phyloP scores from a whole-genome alignment of 2,888 invertebrate genomes.

The Sphaerophoria rueppellii region DNA sequence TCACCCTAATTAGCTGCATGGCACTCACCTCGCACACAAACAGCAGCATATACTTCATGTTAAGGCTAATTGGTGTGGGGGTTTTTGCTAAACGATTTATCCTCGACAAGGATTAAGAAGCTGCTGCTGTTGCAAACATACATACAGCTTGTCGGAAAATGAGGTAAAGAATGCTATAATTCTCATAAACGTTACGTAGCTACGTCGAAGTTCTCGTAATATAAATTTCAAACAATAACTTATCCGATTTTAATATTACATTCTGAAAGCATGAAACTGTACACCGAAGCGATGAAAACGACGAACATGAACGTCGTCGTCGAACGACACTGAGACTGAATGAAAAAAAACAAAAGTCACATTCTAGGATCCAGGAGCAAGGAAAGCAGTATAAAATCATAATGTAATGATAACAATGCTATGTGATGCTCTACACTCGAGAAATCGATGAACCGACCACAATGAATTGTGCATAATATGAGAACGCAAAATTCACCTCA shows the following conservation, averaged over 20 bases:
- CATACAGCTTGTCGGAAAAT: slow-evolving; percentile 17
- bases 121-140: slow-evolving; percentile 23
- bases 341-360: too few species aligned
- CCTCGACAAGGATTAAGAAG: slow-evolving; percentile 64
- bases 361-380: too few species aligned
- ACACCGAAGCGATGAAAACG: background rate
- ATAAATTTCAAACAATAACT: slow-evolving; percentile 50
- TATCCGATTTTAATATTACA: slow-evolving; percentile 52
- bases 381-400: too few species aligned
- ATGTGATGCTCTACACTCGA: background rate
- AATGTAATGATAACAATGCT: too few species aligned
- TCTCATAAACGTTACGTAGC: background rate
- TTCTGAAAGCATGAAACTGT: slow-evolving; percentile 15
- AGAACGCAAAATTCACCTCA: slow-evolving; percentile 49
- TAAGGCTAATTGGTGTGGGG: slow-evolving; percentile 59
- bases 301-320: background rate
- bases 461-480: slow-evolving; percentile 21
- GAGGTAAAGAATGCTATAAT: slow-evolving; percentile 13
- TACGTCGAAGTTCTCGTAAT: background rate
- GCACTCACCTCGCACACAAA: background rate
- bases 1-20: slow-evolving; percentile 58
- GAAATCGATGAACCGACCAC: slow-evolving; percentile 43
- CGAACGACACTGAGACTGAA: background rate
- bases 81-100: slow-evolving; percentile 62
- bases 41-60: slow-evolving; percentile 10